A percentile compares a stretch with the other conserved stretches of the same genome.
Conservation (phyloP, 2,888 invertebrate genomes). For the Lepeophtheirus nordmannii region DNA sequence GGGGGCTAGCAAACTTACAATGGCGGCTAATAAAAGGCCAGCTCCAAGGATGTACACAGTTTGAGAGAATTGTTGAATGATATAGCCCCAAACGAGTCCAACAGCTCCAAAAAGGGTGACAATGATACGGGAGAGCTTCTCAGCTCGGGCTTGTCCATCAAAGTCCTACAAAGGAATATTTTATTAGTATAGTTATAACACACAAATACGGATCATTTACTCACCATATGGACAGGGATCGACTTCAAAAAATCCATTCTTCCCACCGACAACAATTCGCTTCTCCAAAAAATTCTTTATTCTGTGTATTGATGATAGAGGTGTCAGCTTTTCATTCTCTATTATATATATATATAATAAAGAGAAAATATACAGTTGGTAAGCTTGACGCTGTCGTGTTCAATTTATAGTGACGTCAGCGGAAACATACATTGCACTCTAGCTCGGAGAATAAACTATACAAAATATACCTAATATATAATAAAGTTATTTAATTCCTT, state of each 20-base stretch:
- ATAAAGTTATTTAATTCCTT: too few relatives aligned
- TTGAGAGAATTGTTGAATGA: conserved; percentile 86
- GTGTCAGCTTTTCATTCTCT: conserved; percentile 30
- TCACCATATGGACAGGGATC: conserved; percentile 38
- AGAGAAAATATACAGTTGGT: background rate
- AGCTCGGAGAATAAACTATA: too few relatives aligned
- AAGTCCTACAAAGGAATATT: conserved; percentile 49
- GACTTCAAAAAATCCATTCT: conserved; percentile 34
- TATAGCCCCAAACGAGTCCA: conserved; percentile 78
- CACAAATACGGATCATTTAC: conserved; percentile 20
- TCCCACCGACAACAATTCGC: background rate
- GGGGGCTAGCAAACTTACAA: conserved; percentile 42
- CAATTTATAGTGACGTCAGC: background rate
- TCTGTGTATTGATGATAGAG: too few relatives aligned
- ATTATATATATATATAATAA: background rate
- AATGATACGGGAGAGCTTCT: conserved; percentile 71
- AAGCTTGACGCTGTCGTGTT: background rate
- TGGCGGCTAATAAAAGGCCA: conserved; percentile 68
- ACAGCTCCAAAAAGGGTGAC: conserved; percentile 49
- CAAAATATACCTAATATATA: too few relatives aligned
- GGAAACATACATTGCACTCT: background rate
- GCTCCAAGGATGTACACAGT: conserved; percentile 82
- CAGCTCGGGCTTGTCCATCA: conserved; percentile 76
- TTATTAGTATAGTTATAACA: background rate
- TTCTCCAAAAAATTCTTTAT: too few relatives aligned